phyloP scores from a whole-genome alignment of 2,888 invertebrate genomes.

The Dolichomitus sp. region DNA sequence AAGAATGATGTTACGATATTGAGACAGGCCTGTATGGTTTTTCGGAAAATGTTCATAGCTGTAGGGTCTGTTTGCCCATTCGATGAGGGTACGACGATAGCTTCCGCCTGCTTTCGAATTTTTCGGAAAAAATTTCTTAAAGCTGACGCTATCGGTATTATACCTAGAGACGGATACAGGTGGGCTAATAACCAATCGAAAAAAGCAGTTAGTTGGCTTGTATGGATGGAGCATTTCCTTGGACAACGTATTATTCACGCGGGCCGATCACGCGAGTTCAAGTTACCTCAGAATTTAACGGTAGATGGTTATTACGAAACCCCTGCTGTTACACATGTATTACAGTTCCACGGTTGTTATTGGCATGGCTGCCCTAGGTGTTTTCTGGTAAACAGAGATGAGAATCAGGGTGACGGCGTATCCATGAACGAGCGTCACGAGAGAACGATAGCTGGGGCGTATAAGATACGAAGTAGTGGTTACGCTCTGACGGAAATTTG shows the following conservation, averaged over 20 bases:
- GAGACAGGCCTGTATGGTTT: no score
- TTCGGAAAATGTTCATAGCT: no score
- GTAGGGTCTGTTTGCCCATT: constrained; percentile 56
- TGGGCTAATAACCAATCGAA: constrained; percentile 49
- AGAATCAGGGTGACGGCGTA: not conserved
- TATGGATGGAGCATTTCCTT: constrained; percentile 42
- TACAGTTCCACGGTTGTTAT: constrained; percentile 58
- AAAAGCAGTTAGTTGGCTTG: constrained; percentile 41
- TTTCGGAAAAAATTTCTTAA: not conserved
- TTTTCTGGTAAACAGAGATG: constrained; percentile 5
- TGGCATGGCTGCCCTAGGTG: constrained; percentile 55
- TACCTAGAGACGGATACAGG: not conserved
- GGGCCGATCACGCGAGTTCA: constrained; percentile 35
- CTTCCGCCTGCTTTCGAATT: no score
- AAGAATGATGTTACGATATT: no score
- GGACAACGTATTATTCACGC: constrained; percentile 49
- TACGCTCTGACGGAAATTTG: no score
- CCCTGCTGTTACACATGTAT: constrained; percentile 5
- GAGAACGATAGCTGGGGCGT: not conserved
- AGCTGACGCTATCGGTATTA: not conserved
- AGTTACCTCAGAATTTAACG: constrained; percentile 23
- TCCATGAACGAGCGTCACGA: no score
- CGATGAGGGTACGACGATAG: no score
- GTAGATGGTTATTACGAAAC: constrained; percentile 55
- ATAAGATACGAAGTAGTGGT: not conserved